phyloP scores from a whole-genome alignment of 1,140 invertebrate genomes.

The Orussus abietinus region DNA sequence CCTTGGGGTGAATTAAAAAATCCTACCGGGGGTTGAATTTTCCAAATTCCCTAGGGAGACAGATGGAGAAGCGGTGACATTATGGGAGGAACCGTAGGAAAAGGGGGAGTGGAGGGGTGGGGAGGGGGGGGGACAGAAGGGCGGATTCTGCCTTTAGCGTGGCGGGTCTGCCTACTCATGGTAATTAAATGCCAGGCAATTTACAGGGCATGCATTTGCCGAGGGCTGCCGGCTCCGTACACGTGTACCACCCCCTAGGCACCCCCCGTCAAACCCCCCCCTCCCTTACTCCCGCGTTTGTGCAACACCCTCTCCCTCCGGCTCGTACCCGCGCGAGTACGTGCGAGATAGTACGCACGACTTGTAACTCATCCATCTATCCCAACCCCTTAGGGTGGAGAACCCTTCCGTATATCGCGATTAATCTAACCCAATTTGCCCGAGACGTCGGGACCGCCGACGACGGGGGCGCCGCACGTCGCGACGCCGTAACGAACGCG shows the following conservation, averaged over 20 bases:
- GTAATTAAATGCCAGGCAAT: slow-evolving; percentile 49
- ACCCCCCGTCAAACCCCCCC: slow-evolving; percentile 26
- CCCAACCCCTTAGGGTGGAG: slow-evolving; percentile 16
- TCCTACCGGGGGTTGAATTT: no score
- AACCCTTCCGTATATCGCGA: slow-evolving; percentile 20
- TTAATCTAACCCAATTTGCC: slow-evolving; percentile 32
- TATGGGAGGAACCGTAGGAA: not conserved
- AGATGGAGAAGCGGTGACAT: no score
- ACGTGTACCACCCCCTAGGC: slow-evolving; percentile 1
- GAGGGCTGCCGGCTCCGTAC: slow-evolving; percentile 26
- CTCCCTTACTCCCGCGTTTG: no score
- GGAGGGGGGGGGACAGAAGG: slow-evolving; percentile 6
- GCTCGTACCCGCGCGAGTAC: slow-evolving; percentile 13
- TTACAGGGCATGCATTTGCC: slow-evolving; percentile 41
- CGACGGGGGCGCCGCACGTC: not conserved
- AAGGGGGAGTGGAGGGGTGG: not conserved
- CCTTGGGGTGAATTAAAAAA: no score
- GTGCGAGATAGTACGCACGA: slow-evolving; percentile 17
- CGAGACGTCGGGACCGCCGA: slow-evolving; percentile 15
- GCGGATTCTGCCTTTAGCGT: slow-evolving; percentile 37
- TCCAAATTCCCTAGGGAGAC: no score
- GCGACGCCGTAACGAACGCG: no score
- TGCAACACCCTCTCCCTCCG: slow-evolving; percentile 13
- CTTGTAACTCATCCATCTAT: slow-evolving; percentile 34
- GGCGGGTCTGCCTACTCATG: slow-evolving; percentile 40